Base-by-base conservation (phyloP, 2,113 vertebrate species). In the Tyrannus savana region DNA sequence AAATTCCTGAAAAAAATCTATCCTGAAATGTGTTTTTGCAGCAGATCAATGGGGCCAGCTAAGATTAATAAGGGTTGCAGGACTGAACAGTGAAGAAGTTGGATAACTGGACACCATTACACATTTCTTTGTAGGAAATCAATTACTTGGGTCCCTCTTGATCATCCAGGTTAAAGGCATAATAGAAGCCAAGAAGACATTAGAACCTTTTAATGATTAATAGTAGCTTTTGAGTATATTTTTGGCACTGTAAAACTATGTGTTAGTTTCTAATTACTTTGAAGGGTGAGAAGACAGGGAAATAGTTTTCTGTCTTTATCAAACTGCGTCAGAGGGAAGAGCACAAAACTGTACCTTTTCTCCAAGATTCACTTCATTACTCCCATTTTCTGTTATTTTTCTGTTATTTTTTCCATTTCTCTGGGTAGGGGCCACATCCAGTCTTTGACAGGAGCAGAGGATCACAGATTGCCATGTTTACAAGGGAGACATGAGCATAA, bases 141-240 rank as follows among this genome's bases (percentile, higher is more conserved):
- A 86, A 72, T 96, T 96, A 41, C 66, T 86, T 58, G 41, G 59
- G 44, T 94, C 94, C 68, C 91, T 84, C 92, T 90, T 93, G 93
- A 93, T 96, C 59, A 80, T 92, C 71, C 24, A 11, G 76, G 90
- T 94, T 95, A 93, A 95, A 85, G 41, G 60, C 64, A 56, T 92
- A 89, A 64, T 88, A 90, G 90, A 81, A 90, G 76, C 86, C 88
- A 87, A 84, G 73, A 84, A 50, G 52, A 72, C 60, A 69, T 55
- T 81, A 84, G 69, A 76, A 90, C 83, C 64, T 96, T 96, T 89
- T 56, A 86, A 78, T 92, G 93, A 95, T 88, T 90, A 77, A 78
- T 71, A 68, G 85, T 60, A 75, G 72, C 64, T 90, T 96, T 86
- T 77, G 85, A 80, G 84, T 91, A 14, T 94, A 67, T 86, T 88